Evolutionary conservation across 2,888 invertebrate species (phyloP).

Genomic region (Protula sp.): DNA sequence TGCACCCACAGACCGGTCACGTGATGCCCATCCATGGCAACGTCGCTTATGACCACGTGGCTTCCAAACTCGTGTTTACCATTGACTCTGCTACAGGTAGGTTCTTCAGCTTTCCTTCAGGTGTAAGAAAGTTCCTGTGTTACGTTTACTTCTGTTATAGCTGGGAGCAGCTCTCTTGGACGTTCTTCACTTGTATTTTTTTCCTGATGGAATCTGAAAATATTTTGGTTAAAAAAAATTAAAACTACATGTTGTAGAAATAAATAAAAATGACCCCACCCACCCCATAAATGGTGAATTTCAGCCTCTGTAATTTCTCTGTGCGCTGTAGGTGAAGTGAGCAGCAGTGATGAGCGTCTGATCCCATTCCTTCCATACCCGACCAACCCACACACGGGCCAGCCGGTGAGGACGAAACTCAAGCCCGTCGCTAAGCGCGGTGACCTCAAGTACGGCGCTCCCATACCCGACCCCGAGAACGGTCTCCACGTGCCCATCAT

Average conservation of each 20-base stretch:
- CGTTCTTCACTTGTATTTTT: too few species aligned
- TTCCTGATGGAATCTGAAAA: too few species aligned
- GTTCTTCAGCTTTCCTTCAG: too few species aligned
- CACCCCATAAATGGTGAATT: too few species aligned
- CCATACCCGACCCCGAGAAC: conserved; percentile 41
- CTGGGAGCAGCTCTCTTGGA: too few species aligned
- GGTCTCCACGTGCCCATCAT: conserved; percentile 47
- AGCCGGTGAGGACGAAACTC: conserved; percentile 35
- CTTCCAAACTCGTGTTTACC: conserved; percentile 40
- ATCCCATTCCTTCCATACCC: conserved; percentile 47
- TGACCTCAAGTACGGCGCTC: conserved; percentile 38
- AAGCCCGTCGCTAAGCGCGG: conserved; percentile 33
- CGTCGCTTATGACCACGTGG: conserved; percentile 41
- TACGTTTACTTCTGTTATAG: too few species aligned
- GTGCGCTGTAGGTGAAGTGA: conserved; percentile 45
- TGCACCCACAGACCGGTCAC: conserved; percentile 46
- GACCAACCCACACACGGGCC: conserved; percentile 28
- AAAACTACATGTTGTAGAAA: too few species aligned
- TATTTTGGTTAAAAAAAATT: too few species aligned
- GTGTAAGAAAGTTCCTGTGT: too few species aligned
- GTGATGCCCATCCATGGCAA: conserved; percentile 46
- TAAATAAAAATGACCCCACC: too few species aligned
- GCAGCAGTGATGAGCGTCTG: conserved; percentile 33
- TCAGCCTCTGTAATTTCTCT: too few species aligned
- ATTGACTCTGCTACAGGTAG: conserved; percentile 45